Conservation (phyloP, 2,113 vertebrate species). For the Rhadina sibilatrix region DNA sequence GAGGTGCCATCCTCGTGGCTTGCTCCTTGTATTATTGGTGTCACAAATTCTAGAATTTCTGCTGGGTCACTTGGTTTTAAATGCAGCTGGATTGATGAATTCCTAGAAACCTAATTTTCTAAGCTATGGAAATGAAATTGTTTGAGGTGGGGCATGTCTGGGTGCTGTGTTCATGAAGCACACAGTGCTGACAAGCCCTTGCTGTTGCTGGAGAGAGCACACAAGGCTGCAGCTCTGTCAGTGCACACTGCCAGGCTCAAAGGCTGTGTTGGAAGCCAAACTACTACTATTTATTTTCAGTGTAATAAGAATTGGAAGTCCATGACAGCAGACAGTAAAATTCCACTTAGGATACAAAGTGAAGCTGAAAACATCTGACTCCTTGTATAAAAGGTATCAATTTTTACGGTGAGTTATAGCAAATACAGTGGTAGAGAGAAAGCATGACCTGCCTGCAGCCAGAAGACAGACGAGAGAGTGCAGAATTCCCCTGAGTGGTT, state of each 20-base stretch:
- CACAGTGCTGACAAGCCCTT: neutral
- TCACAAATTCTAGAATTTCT: rapidly evolving
- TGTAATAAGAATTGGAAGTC: neutral
- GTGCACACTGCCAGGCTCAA: neutral
- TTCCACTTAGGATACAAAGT: neutral
- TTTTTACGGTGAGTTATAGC: neutral
- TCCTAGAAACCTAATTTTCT: neutral
- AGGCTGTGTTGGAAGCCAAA: neutral
- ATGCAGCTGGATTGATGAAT: neutral
- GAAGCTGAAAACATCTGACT: neutral
- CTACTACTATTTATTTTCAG: neutral
- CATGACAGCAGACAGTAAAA: neutral
- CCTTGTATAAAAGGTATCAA: neutral
- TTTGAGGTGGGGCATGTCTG: rapidly evolving
- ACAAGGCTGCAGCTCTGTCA: neutral
- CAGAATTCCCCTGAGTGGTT: neutral
- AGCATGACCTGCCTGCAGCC: neutral
- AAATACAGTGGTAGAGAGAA: neutral
- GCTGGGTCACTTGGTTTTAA: neutral
- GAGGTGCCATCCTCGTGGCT: neutral
- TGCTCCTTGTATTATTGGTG: neutral
- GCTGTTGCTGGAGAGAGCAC: neutral
- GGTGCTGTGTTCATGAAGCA: neutral
- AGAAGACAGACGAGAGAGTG: neutral
- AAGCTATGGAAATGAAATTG: neutral